Evolutionary conservation across 2,888 invertebrate species (phyloP).

Genomic region (Pilophorus perplexus): DNA sequence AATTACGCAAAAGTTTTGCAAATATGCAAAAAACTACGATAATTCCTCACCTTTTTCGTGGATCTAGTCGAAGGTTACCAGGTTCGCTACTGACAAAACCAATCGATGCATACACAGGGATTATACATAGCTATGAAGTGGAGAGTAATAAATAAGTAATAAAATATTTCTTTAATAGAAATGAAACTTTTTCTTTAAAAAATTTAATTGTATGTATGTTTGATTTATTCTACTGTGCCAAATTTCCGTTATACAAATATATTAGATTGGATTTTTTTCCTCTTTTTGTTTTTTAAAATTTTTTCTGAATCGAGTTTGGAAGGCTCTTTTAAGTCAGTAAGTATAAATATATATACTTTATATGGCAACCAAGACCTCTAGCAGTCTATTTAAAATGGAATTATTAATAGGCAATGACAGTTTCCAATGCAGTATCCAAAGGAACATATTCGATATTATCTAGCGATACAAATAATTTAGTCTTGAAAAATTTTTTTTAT

Average conservation of each 20-base stretch:
- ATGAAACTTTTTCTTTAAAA: slow-evolving; percentile 21
- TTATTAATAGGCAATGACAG: slow-evolving; percentile 44
- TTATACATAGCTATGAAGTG: slow-evolving; percentile 4
- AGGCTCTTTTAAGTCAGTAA: slow-evolving; percentile 36
- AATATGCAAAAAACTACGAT: slow-evolving; percentile 1
- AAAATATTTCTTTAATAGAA: slow-evolving; percentile 28
- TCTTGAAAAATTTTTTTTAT: slow-evolving; percentile 43
- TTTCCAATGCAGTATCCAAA: slow-evolving; percentile 44
- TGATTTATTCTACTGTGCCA: slow-evolving; percentile 35
- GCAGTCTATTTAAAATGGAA: slow-evolving; percentile 46
- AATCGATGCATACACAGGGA: not conserved
- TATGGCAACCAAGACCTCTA: slow-evolving; percentile 45
- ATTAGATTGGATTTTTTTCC: slow-evolving; percentile 33
- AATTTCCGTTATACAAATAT: slow-evolving; percentile 32
- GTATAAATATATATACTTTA: slow-evolving; percentile 41
- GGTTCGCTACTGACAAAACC: slow-evolving; percentile 26
- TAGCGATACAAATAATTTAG: slow-evolving; percentile 41
- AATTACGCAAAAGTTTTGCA: too few species aligned
- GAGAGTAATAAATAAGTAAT: slow-evolving; percentile 21
- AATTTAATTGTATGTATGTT: slow-evolving; percentile 7
- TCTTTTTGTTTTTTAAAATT: not conserved
- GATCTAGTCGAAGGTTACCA: slow-evolving; percentile 31
- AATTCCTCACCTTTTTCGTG: slow-evolving; percentile 26
- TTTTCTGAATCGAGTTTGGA: slow-evolving; percentile 32
- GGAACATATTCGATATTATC: slow-evolving; percentile 42